Evolutionary conservation across 2,888 invertebrate genomes (phyloP), one percentile per base, ranked within the genome.

Genomic region (Zeuzera pyrina): DNA sequence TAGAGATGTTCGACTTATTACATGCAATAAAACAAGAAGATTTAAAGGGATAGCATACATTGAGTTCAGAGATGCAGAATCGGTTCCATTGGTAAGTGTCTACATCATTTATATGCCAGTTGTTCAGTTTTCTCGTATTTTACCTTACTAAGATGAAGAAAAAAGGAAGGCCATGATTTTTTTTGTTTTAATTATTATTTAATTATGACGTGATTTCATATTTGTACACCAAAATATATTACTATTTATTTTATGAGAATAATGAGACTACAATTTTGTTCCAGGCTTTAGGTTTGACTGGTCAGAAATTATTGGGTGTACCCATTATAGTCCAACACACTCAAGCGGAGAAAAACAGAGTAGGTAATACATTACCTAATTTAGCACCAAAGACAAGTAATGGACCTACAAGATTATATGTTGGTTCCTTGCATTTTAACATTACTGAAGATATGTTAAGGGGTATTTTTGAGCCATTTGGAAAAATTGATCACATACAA

Each of bases 1-100:
- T 36, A 89, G 97, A 50, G 99, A 99, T 84, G 99, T 99, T 12
- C 88, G 98, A 56, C 90, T 99, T 50, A 99, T 99, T 36, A 97
- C 97, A 34, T 99, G 99, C 77, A 98, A 98, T 76, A 98, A 98
- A 77, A 99, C 99, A 0, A 89, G 98, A 59, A 86, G 98, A 46
- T 98, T 98, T 59, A 99, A 99, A 79, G 99, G 99, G 27, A 98
- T 99, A 53, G 95, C 98, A n/a, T 99, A 99, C 64, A 96, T 99
- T 38, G 99, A 99, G 79, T 99, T 99, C 67, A 93, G 93, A 72
- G 98, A 98, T 83, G 94, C 97, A 1, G 98, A 98, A 79, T 96
- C 97, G 41, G 98, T 99, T 5, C 93, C 97, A 36, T 83, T 98
- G 84, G 94, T 94, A 74, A 87, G 88, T 78, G 11, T 25, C n/a